phyloP scores from a whole-genome alignment of 2,113 vertebrate species.

The Dicrurus megarhynchus region DNA sequence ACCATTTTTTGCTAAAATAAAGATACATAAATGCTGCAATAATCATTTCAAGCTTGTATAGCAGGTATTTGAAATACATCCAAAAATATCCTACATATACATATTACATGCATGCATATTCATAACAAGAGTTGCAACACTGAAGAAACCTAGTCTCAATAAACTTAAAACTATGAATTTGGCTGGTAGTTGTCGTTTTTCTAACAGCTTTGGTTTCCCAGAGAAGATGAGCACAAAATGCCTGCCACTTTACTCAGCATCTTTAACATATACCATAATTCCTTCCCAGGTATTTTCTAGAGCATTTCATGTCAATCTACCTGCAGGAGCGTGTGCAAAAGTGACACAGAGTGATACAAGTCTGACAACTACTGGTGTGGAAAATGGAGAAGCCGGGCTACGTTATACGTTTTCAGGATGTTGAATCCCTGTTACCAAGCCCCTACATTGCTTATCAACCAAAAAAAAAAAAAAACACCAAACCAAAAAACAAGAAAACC shows the following conservation, averaged over 20 bases:
- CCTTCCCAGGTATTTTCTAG: conserved; percentile 73
- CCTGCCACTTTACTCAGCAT: conserved; percentile 61
- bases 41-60: not conserved
- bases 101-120: not conserved
- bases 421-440: not conserved
- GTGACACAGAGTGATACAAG: conserved; percentile 71
- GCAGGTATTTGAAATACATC: not conserved
- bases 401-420: conserved; percentile 7
- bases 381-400: conserved; percentile 57
- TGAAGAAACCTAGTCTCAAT: not conserved
- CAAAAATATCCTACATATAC: not conserved
- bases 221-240: conserved; percentile 58
- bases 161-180: not conserved
- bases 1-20: not conserved
- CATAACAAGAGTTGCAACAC: not conserved
- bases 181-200: not conserved
- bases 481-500: not conserved
- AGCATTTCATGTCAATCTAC: conserved; percentile 74
- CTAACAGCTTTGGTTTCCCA: not conserved
- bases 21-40: not conserved
- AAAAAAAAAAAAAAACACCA: not conserved
- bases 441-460: not conserved
- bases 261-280: conserved; percentile 67
- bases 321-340: conserved; percentile 76
- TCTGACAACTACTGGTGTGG: conserved; percentile 61